Evolutionary conservation across 2,797 vertebrate species (phyloP).

Genomic region (Lithobates sylvaticus): DNA sequence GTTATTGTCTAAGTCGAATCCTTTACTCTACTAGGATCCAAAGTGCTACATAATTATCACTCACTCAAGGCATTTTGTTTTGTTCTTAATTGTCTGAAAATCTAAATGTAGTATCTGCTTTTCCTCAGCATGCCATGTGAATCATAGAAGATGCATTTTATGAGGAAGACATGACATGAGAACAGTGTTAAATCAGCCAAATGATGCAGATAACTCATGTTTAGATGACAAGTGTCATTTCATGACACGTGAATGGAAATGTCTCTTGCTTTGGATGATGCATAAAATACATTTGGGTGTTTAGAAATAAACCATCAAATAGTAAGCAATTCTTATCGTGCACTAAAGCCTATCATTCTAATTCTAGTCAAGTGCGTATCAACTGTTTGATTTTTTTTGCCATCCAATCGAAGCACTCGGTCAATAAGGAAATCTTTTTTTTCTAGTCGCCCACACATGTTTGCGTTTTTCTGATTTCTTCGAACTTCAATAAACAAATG

Average conservation of each 20-base stretch:
- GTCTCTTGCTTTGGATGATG: slow-evolving; percentile 8
- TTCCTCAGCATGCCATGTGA: not conserved
- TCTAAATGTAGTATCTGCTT: not conserved
- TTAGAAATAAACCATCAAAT: not conserved
- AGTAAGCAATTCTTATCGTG: not conserved
- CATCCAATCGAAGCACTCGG: not conserved
- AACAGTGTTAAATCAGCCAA: slow-evolving; percentile 26
- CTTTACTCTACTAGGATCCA: not conserved
- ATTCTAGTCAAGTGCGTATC: not conserved
- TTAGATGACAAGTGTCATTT: slow-evolving; percentile 35
- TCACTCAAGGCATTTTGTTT: not conserved
- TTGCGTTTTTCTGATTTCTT: not conserved
- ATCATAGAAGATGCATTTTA: not conserved
- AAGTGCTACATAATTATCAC: not conserved
- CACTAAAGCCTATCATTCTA: not conserved
- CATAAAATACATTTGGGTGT: slow-evolving; percentile 48
- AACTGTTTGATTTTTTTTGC: not conserved
- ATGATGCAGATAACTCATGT: slow-evolving; percentile 32
- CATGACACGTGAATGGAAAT: slow-evolving; percentile 34
- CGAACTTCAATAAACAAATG: not conserved
- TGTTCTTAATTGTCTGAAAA: not conserved
- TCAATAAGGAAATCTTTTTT: not conserved
- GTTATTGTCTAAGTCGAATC: not conserved
- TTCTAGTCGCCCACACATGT: not conserved
- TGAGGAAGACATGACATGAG: slow-evolving; percentile 1